Conservation (phyloP, 2,888 invertebrate species). For the Tiliacea aurago region DNA sequence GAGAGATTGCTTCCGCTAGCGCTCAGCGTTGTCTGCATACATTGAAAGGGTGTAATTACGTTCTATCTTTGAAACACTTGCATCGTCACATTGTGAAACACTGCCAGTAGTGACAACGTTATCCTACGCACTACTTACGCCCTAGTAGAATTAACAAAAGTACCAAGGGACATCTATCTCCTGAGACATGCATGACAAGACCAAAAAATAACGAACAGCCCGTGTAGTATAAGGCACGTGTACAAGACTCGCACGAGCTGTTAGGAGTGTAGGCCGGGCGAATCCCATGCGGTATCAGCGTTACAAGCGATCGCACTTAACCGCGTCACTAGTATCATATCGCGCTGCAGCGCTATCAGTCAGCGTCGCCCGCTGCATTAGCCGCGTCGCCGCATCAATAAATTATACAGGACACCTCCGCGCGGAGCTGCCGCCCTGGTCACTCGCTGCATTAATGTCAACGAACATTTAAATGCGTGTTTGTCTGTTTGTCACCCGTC, state of each 20-base stretch:
- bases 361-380: slow-evolving; percentile 89
- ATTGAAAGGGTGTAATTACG: slow-evolving; percentile 62
- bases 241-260: slow-evolving; percentile 77
- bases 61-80: slow-evolving; percentile 55
- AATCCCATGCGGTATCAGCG: slow-evolving; percentile 81
- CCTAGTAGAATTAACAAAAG: slow-evolving; percentile 55
- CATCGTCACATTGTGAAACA: slow-evolving; percentile 37
- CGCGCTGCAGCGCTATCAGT: slow-evolving; percentile 87
- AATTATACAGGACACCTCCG: slow-evolving; percentile 84
- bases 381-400: slow-evolving; percentile 86
- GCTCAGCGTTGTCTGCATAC: slow-evolving; percentile 52
- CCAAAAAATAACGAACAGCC: slow-evolving; percentile 62
- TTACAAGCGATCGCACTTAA: slow-evolving; percentile 90
- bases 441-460: slow-evolving; percentile 75
- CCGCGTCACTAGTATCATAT: slow-evolving; percentile 87
- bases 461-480: slow-evolving; percentile 74
- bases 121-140: slow-evolving; percentile 56
- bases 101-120: slow-evolving; percentile 35
- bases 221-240: slow-evolving; percentile 61
- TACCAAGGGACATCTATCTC: slow-evolving; percentile 61
- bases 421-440: slow-evolving; percentile 81
- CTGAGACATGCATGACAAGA: slow-evolving; percentile 58
- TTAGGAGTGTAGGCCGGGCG: slow-evolving; percentile 79
- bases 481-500: slow-evolving; percentile 65
- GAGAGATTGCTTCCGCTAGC: slow-evolving; percentile 58